Evolutionary conservation across 2,888 invertebrate species (phyloP).

Genomic region (Yponomeuta evonymella): DNA sequence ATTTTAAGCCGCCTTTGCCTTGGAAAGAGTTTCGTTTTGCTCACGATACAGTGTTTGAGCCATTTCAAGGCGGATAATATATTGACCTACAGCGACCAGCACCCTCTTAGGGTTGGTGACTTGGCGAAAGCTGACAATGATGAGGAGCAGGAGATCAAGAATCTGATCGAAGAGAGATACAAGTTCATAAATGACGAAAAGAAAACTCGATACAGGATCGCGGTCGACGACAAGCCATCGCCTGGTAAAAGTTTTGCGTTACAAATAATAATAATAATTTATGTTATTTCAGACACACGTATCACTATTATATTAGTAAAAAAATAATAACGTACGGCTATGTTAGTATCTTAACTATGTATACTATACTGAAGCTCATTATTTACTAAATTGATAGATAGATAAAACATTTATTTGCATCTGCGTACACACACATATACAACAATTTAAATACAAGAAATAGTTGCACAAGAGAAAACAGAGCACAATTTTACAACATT

Average conservation of each 20-base stretch:
- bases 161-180: slow-evolving; percentile 54
- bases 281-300: no score
- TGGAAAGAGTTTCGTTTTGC: background rate
- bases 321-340: no score
- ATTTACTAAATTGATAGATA: no score
- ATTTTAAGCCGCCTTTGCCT: background rate
- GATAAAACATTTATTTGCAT: no score
- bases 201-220: slow-evolving; percentile 49
- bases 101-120: background rate
- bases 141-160: slow-evolving; percentile 39
- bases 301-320: no score
- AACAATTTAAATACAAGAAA: no score
- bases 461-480: no score
- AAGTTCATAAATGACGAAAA: slow-evolving; percentile 55
- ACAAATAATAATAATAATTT: no score
- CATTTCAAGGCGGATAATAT: background rate
- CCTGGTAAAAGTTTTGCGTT: slow-evolving; percentile 22
- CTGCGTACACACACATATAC: no score
- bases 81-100: background rate
- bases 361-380: no score
- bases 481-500: no score
- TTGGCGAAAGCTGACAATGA: background rate
- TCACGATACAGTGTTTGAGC: slow-evolving; percentile 14
- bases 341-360: no score
- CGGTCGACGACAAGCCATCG: slow-evolving; percentile 25